Evolutionary conservation across 2,797 vertebrate species (phyloP).

Genomic region (Balearica regulorum): DNA sequence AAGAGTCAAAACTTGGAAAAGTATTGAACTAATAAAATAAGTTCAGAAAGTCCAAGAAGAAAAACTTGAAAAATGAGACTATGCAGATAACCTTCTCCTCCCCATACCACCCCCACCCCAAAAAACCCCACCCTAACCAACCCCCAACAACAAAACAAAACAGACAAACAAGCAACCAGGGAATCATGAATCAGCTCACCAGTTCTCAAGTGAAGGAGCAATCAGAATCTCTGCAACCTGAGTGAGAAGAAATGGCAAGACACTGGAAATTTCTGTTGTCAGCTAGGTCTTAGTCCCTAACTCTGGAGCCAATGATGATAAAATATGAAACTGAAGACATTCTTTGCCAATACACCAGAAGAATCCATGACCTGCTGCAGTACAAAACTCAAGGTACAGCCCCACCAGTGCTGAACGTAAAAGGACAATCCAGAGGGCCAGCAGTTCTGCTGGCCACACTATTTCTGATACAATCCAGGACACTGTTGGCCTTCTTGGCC

Average conservation of each 20-base stretch:
- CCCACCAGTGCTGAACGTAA: too few species aligned
- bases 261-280: background rate
- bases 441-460: too few species aligned
- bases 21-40: background rate
- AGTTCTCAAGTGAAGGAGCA: background rate
- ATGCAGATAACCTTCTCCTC: background rate
- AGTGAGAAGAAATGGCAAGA: background rate
- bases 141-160: background rate
- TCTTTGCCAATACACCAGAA: background rate
- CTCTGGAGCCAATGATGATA: background rate
- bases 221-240: background rate
- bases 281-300: background rate
- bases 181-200: background rate
- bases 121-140: too few species aligned
- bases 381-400: too few species aligned
- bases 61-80: background rate
- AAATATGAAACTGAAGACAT: background rate
- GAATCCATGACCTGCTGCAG: background rate
- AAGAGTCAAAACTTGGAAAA: background rate
- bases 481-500: too few species aligned
- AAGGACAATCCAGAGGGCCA: too few species aligned
- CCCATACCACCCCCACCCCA: rapidly evolving
- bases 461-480: too few species aligned
- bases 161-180: background rate
- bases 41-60: background rate